These are phyloP conservation scores for Heliangelus exortis DNA, from an alignment of 2,797 vertebrate species.

Conservation along the genomic window DNA sequence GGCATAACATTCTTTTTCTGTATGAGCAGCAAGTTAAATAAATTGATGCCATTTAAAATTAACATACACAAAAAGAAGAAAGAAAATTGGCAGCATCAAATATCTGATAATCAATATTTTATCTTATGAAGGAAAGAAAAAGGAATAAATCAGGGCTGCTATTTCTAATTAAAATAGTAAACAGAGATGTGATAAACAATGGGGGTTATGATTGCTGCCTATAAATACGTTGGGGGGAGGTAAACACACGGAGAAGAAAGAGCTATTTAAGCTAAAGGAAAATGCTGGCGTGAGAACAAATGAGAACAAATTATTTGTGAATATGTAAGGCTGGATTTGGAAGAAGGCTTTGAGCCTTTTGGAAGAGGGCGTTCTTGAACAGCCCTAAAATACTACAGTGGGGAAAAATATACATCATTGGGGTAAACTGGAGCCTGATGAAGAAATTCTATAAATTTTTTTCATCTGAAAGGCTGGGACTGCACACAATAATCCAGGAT, in stretches of 20 bases:
- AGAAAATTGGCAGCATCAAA: constrained; percentile 29
- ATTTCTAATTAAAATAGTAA: constrained; percentile 58
- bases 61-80: background rate
- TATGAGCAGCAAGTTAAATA: constrained; percentile 45
- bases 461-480: background rate
- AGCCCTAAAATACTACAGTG: background rate
- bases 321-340: background rate
- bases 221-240: background rate
- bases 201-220: constrained; percentile 52
- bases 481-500: background rate
- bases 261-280: constrained; percentile 37
- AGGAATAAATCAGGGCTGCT: constrained; percentile 15
- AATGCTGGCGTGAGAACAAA: constrained; percentile 27
- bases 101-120: constrained; percentile 61
- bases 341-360: background rate
- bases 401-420: background rate
- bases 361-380: background rate
- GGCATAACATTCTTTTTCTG: constrained; percentile 27
- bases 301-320: background rate
- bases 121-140: constrained; percentile 38
- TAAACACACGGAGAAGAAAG: background rate
- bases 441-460: background rate
- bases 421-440: background rate
- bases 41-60: constrained; percentile 59
- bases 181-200: constrained; percentile 50